Base-by-base conservation (phyloP, 1,140 invertebrate species). In the Drosophila quadrilineata region DNA sequence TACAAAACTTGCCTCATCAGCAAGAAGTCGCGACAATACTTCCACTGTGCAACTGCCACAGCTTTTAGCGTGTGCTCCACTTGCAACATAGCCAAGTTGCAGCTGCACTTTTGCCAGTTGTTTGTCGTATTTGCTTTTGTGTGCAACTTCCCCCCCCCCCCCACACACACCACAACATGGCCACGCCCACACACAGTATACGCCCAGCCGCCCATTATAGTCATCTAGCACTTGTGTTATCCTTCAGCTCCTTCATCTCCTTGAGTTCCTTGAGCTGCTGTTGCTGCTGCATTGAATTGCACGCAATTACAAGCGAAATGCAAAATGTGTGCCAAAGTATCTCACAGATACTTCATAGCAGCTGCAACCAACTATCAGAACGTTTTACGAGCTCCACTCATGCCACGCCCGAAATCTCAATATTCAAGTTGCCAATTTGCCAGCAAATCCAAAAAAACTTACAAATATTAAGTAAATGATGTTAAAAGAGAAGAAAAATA, bases 271-370 rank as follows among this genome's bases (percentile, higher is more conserved):
- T 10, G n/a, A n/a, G n/a, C n/a, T n/a, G n/a, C n/a, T n/a, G n/a
- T 26, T 38, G 33, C 19, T 26, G 31, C 60, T 75, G 76, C 71
- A 71, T 41, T 59, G 59, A 82, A 82, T 74, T 82, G 76, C 76
- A 49, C 59, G 84, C 79, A 84, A 84, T 84, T 85, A 84, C 79
- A 85, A 66, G 57, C 63, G 57, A 85, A 73, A 74, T 84, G 79
- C 79, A 71, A 85, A 84, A 85, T 84, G 79, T 85, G 74, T 75
- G 65, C 66, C 71, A 64, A 84, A 84, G 79, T 79, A 84, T 85
- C 79, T 85, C 29, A 43, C 77, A 84, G 79, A 84, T 84, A 84
- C 79, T 84, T 85, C 77, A 77, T 73, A 50, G 64, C 79, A 77
- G 77, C 54, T 50, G 45, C 22, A 43, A 26, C 21, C 52, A 16